Evolutionary conservation across 2,113 vertebrate species (phyloP).

Genomic region (Laticauda laticaudata): DNA sequence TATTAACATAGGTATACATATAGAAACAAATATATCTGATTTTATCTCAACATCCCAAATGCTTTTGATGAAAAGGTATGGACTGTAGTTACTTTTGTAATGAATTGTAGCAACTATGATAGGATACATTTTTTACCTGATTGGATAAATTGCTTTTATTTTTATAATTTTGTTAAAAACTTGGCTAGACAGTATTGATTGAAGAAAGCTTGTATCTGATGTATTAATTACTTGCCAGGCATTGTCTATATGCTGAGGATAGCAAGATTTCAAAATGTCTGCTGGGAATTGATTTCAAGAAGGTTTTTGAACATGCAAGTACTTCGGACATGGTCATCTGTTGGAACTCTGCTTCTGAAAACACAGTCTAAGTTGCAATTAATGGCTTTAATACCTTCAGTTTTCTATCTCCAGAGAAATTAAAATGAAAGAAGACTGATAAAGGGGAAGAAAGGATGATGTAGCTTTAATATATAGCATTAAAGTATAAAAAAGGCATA

Average conservation of each 20-base stretch:
- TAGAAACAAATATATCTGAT: not conserved
- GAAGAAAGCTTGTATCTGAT: conserved; percentile 18
- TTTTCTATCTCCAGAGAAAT: not conserved
- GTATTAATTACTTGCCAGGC: conserved; percentile 13
- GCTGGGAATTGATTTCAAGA: not conserved
- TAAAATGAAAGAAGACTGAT: not conserved
- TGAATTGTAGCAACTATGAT: not conserved
- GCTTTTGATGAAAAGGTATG: not conserved
- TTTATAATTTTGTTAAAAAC: conserved; percentile 33
- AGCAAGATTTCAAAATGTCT: conserved; percentile 23
- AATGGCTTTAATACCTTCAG: not conserved
- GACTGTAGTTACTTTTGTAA: not conserved
- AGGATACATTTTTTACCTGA: conserved; percentile 6
- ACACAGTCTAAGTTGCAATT: not conserved
- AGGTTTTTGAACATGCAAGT: not conserved
- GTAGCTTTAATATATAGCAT: not conserved
- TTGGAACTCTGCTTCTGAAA: not conserved
- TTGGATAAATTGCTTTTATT: conserved; percentile 21
- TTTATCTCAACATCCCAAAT: not conserved
- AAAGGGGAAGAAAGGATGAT: not conserved
- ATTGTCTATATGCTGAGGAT: conserved; percentile 14
- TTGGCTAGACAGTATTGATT: conserved; percentile 19
- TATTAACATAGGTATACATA: not conserved
- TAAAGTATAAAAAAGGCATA: not conserved
- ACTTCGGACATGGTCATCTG: not conserved